Evolutionary conservation across 2,888 invertebrate genomes (phyloP), one percentile per base, ranked within the genome.

Genomic region (Orthosia cruda): DNA sequence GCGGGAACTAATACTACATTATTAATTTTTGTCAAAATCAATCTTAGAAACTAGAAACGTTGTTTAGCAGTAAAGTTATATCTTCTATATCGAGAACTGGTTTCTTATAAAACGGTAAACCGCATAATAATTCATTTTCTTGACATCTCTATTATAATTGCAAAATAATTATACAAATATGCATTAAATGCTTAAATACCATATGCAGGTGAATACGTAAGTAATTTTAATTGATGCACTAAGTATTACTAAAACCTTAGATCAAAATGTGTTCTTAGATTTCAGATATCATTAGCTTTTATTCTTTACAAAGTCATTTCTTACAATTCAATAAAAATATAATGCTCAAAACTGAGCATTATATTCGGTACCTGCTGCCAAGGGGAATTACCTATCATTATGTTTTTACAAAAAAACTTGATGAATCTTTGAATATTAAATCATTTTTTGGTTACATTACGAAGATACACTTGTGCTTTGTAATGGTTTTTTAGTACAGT

Each of bases 371-470:
- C 54, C 26, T 59, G n/a, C 16, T 54, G 49, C 16, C 4, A 18
- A 20, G 50, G 80, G 68, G 68, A 72, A 73, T 47, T 57, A 80
- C 79, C 23, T 50, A 20, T 26, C 20, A 49, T n/a, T 13, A 12
- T 58, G 26, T n/a, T 23, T 47, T 18, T 7, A 18, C 32, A 66
- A 72, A 78, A 77, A 72, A 71, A 47, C n/a, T 40, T 52, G 45
- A 66, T 57, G 13, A 47, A 61, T 62, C 23, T 45, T 15, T 20
- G 54, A 20, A 9, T 61, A 26, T 50, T 54, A 32, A 47, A 20
- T 16, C 4, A 15, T 3, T 77, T 66, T 65, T 76, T 77, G 49
- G 15, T 40, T 50, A 61, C 15, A 0, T 45, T 49, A 66, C 12
- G 47, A 76, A 47, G 67, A 15, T 20, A 18, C 23, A 52, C 9